A percentile compares a stretch with the other conserved stretches of the same genome.
These are phyloP conservation scores for Anser brachyrhynchus DNA, from an alignment of 2,113 vertebrate species.

Conservation along the genomic window DNA sequence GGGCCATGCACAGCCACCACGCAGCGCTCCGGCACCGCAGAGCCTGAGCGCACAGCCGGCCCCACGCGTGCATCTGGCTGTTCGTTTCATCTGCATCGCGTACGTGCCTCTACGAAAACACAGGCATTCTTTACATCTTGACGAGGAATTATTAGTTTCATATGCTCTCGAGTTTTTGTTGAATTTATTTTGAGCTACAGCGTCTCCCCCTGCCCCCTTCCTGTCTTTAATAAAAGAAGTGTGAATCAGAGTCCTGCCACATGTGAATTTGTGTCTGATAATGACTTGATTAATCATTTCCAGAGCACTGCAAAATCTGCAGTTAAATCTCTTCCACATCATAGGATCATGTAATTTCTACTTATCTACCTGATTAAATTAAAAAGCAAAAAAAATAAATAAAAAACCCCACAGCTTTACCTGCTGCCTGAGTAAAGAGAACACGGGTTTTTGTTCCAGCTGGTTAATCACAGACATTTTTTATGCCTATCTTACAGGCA, in stretches of 20 bases:
- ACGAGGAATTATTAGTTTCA: neutral
- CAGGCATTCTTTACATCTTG: neutral
- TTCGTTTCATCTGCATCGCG: no score
- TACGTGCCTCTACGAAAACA: neutral
- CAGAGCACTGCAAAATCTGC: neutral
- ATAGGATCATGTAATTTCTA: neutral
- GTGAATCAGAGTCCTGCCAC: neutral
- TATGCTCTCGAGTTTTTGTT: neutral
- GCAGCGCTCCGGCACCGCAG: accelerated
- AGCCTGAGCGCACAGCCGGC: neutral
- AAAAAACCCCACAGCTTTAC: neutral
- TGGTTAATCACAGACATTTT: neutral
- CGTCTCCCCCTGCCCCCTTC: neutral
- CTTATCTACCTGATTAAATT: neutral
- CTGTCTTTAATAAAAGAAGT: neutral
- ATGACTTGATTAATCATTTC: neutral
- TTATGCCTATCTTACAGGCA: neutral
- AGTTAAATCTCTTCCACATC: neutral
- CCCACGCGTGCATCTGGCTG: neutral
- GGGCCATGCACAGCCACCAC: neutral
- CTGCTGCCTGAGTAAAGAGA: neutral
- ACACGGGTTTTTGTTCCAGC: neutral
- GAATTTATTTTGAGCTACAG: neutral
- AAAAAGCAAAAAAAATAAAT: neutral
- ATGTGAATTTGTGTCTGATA: neutral